Evolutionary conservation across 2,888 invertebrate genomes (phyloP).

Genomic region (Sylvicola cinctus): DNA sequence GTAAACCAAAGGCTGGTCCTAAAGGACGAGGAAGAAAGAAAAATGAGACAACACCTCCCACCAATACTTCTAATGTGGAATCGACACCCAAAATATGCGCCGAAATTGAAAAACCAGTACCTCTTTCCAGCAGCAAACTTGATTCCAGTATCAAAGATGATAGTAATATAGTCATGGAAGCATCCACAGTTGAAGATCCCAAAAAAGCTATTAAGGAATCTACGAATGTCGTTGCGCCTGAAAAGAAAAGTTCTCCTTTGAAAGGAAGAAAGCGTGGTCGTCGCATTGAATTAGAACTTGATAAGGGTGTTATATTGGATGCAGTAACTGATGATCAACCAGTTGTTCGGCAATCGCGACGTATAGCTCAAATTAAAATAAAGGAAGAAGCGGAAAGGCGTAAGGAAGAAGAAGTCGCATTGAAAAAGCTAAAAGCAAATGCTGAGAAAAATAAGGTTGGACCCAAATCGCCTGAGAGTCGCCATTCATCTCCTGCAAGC

Average conservation of each 20-base stretch:
- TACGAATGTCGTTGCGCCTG: constrained; percentile 3
- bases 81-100: no score
- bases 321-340: constrained; percentile 15
- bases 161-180: background rate
- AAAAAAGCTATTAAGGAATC: constrained; percentile 2
- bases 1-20: no score
- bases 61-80: no score
- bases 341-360: constrained; percentile 52
- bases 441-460: constrained; percentile 30
- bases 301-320: constrained; percentile 14
- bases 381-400: constrained; percentile 64
- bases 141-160: background rate
- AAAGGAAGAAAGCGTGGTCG: constrained; percentile 3
- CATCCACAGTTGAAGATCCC: background rate
- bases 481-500: constrained; percentile 8
- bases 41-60: no score
- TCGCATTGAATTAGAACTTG: constrained; percentile 3
- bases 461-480: constrained; percentile 11
- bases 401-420: constrained; percentile 50
- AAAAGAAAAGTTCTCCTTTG: constrained; percentile 3
- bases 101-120: no score
- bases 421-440: constrained; percentile 43
- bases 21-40: no score
- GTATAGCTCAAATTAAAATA: constrained; percentile 75
- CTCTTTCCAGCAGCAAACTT: no score